Conservation (phyloP, 2,888 invertebrate species). For the Flexamia atlantica region DNA sequence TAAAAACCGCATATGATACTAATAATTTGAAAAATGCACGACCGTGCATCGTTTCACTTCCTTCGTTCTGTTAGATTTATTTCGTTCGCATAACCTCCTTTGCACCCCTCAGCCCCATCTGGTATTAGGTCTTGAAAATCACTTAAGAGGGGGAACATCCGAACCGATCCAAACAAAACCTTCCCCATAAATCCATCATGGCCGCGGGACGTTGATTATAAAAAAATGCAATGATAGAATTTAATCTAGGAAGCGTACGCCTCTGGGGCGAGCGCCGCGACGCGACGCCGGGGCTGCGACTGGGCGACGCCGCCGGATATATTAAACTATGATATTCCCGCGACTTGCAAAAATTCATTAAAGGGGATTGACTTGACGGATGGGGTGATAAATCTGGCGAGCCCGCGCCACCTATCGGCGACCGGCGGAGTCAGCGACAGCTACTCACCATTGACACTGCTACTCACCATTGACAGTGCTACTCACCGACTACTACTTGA, state of each 20-base stretch:
- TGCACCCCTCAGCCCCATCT: not conserved
- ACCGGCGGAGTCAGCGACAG: not conserved
- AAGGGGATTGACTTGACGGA: constrained; percentile 47
- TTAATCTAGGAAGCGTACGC: constrained; percentile 35
- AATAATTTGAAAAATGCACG: not conserved
- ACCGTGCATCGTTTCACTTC: not conserved
- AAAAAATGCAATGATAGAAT: constrained; percentile 35
- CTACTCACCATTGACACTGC: too few species aligned
- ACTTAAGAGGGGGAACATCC: constrained; percentile 17
- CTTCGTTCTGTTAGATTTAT: not conserved
- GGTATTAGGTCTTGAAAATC: constrained; percentile 26
- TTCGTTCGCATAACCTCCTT: not conserved
- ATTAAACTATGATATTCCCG: constrained; percentile 53
- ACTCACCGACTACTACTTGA: too few species aligned
- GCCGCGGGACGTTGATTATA: constrained; percentile 35
- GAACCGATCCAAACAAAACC: constrained; percentile 65
- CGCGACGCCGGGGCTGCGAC: constrained; percentile 5
- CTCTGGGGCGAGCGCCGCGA: constrained; percentile 1
- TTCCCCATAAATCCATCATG: constrained; percentile 67
- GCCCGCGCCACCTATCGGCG: constrained; percentile 1
- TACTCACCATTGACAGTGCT: not conserved
- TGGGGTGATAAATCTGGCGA: constrained; percentile 33
- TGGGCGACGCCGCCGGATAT: constrained; percentile 6
- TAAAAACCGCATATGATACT: too few species aligned
- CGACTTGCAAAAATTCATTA: constrained; percentile 56